Percentiles rank a stretch among this genome's conserved stretches.
Conservation (phyloP, 2,888 invertebrate genomes). For the Resseliella maxima region DNA sequence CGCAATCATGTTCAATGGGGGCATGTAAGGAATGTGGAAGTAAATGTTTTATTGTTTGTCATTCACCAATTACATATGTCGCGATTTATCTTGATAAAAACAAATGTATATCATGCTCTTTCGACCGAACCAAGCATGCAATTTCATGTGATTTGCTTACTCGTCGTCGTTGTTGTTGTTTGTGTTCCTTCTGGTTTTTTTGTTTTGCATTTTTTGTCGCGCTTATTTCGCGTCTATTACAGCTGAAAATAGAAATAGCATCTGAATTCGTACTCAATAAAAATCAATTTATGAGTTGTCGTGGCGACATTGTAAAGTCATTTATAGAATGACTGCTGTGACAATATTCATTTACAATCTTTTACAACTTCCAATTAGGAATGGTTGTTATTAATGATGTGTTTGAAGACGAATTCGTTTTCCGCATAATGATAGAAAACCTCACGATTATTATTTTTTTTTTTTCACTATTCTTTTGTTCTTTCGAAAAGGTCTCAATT, state of each 20-base stretch:
- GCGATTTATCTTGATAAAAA: constrained; percentile 54
- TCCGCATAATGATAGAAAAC: neutral
- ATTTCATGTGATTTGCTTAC: constrained; percentile 3
- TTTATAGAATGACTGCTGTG: neutral
- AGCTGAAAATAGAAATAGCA: neutral
- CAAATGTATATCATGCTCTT: constrained; percentile 13
- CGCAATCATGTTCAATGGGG: neutral
- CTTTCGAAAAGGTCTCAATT: too few species aligned
- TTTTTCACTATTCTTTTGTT: too few species aligned
- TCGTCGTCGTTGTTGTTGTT: neutral
- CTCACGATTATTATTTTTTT: too few species aligned
- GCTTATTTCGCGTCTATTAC: too few species aligned
- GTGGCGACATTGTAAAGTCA: constrained; percentile 34
- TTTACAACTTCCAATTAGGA: constrained; percentile 8
- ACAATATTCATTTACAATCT: constrained; percentile 4
- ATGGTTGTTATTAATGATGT: neutral
- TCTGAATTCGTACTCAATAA: neutral
- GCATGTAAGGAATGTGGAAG: constrained; percentile 54
- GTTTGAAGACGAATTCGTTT: neutral
- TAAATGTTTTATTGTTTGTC: constrained; percentile 53
- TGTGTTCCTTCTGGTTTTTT: neutral
- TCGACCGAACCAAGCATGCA: neutral
- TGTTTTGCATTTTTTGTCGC: too few species aligned
- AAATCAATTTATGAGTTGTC: constrained; percentile 45
- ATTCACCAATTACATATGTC: constrained; percentile 51